Percentiles rank a stretch among this genome's conserved stretches.
These are phyloP conservation scores for Calyptomena viridis DNA, from an alignment of 2,113 vertebrate species.

Conservation along the genomic window DNA sequence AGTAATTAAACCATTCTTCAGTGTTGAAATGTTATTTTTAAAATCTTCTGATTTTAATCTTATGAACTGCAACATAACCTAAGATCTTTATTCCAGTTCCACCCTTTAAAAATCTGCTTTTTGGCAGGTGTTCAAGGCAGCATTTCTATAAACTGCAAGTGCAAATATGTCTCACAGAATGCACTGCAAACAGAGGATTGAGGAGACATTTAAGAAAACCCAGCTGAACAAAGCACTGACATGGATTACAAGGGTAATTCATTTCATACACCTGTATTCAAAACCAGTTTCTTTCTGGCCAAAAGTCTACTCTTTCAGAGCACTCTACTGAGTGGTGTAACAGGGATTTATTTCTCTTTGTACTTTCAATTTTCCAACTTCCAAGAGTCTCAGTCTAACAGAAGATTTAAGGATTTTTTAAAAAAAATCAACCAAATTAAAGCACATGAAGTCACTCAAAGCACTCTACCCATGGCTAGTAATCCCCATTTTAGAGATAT, in stretches of 20 bases:
- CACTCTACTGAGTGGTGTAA: background rate
- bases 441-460: background rate
- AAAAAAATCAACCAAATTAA: background rate
- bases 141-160: slow-evolving; percentile 31
- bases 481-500: background rate
- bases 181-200: background rate
- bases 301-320: background rate
- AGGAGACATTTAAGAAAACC: background rate
- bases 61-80: background rate
- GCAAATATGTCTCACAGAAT: slow-evolving; percentile 20
- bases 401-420: background rate
- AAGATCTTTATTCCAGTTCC: background rate
- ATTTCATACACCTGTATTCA: background rate
- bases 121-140: slow-evolving; percentile 27
- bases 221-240: background rate
- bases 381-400: background rate
- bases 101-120: background rate
- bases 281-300: background rate
- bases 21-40: background rate
- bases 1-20: background rate
- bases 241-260: background rate
- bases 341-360: background rate
- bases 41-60: background rate
- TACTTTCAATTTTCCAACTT: background rate
- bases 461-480: background rate